These are phyloP conservation scores for Lacerta agilis DNA, from an alignment of 2,797 vertebrate genomes.

Conservation along the genomic window DNA sequence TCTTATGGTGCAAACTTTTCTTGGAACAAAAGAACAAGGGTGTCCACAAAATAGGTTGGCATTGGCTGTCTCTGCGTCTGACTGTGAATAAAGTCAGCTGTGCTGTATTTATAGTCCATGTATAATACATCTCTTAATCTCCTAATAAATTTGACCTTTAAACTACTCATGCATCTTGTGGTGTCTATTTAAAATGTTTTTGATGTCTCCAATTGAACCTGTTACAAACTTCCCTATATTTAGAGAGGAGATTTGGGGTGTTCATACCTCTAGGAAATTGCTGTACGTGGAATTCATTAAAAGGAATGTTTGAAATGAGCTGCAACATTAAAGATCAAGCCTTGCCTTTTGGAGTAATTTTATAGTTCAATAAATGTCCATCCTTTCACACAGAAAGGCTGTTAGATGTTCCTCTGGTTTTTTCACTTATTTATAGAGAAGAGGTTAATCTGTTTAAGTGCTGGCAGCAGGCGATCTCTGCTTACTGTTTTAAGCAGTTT, in stretches of 20 bases:
- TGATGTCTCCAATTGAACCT: constrained; percentile 77
- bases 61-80: constrained; percentile 76
- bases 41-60: constrained; percentile 92
- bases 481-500: constrained; percentile 19
- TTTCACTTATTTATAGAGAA: constrained; percentile 26
- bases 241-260: constrained; percentile 73
- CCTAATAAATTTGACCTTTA: constrained; percentile 89
- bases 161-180: constrained; percentile 74
- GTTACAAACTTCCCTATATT: constrained; percentile 75
- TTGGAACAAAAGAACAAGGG: constrained; percentile 96
- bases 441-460: constrained; percentile 30
- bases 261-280: constrained; percentile 74
- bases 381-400: constrained; percentile 25
- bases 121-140: constrained; percentile 84
- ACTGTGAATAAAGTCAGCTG: constrained; percentile 80
- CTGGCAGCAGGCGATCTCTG: constrained; percentile 3
- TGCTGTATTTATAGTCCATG: constrained; percentile 81
- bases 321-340: constrained; percentile 65
- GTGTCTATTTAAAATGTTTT: constrained; percentile 82
- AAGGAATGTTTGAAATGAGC: constrained; percentile 71
- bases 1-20: constrained; percentile 98
- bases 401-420: constrained; percentile 2
- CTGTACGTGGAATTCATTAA: constrained; percentile 64
- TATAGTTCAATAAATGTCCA: constrained; percentile 56
- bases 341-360: constrained; percentile 66